Base-by-base conservation (phyloP, 1,140 invertebrate genomes). In the Cydia amplana region DNA sequence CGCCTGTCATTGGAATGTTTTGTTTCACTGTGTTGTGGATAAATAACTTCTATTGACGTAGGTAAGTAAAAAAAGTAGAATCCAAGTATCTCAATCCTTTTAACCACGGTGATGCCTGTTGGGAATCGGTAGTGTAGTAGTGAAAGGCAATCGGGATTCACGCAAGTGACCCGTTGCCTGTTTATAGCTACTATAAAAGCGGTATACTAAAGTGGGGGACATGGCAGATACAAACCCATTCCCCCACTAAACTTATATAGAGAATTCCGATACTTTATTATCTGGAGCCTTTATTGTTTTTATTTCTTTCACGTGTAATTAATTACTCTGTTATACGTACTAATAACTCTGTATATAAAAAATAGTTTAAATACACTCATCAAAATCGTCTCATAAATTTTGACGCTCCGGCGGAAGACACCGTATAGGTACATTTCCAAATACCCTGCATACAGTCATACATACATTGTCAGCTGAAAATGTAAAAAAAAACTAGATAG, bases 141-240 rank as follows among this genome's bases (percentile, higher is more conserved):
- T 23, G 32, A 36, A n/a, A 70, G 65, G 65, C 36, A 70, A 70
- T 70, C 65, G 65, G 32, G 65, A 70, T 70, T 70, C 65, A 43
- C 65, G 65, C 32, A 36, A 70, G 28, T 43, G 65, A 70, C 36
- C 65, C 65, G 28, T n/a, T 36, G 32, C 65, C 65, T 70, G 65
- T 70, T 70, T 70, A 70, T 70, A 70, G 65, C 65, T 70, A 40
- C 65, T 70, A 70, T 70, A 70, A 70, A 70, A 70, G 65, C 65
- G 40, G 65, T 70, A 70, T 70, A 70, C 16, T 43, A 43, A 70
- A 70, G 65, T 70, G 65, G 65, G 65, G 36, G 65, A 70, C 65
- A 43, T 70, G 32, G 65, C 65, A 70, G 65, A 70, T 25, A 70
- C 65, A 10, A 36, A 32, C 32, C 23, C 65, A 67, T 67, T 40